phyloP scores from a whole-genome alignment of 2,888 invertebrate genomes.

The Synanthedon formicaeformis region DNA sequence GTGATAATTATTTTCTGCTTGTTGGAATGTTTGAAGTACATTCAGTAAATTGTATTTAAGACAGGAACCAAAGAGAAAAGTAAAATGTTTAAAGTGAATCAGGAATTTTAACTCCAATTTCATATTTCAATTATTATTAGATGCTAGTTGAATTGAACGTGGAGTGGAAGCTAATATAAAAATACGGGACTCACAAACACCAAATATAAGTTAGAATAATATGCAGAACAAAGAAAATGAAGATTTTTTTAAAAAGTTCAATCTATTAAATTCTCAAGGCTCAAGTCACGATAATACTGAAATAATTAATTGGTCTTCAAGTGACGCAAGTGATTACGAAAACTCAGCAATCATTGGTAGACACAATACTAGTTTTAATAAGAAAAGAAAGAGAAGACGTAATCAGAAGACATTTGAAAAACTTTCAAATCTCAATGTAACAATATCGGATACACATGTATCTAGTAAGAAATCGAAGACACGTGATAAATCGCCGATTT shows the following conservation, averaged over 20 bases:
- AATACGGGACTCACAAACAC: too few species aligned
- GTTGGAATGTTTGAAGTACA: too few species aligned
- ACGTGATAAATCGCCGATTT: neutral
- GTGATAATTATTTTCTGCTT: too few species aligned
- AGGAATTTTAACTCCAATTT: too few species aligned
- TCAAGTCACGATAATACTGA: conserved; percentile 20
- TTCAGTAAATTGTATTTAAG: too few species aligned
- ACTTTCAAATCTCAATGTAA: conserved; percentile 38
- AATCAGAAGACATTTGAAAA: conserved; percentile 31
- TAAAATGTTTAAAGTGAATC: too few species aligned
- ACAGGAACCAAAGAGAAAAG: too few species aligned
- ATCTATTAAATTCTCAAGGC: conserved; percentile 38
- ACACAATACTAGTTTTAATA: conserved; percentile 12
- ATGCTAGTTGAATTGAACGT: too few species aligned
- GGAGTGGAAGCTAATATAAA: too few species aligned
- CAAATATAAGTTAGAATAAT: too few species aligned
- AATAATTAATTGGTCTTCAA: conserved; percentile 50
- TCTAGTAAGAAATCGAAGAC: conserved; percentile 2
- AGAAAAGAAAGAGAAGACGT: conserved; percentile 37
- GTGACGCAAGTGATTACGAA: conserved; percentile 50
- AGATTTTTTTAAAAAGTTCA: conserved; percentile 36
- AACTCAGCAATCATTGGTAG: conserved; percentile 16
- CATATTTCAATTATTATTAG: too few species aligned
- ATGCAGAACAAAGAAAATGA: conserved; percentile 1
- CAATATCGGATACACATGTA: conserved; percentile 18